Percentiles rank a stretch among this genome's conserved stretches.
These are phyloP conservation scores for Homalodisca vitripennis DNA, from an alignment of 1,140 invertebrate genomes.

Conservation along the genomic window DNA sequence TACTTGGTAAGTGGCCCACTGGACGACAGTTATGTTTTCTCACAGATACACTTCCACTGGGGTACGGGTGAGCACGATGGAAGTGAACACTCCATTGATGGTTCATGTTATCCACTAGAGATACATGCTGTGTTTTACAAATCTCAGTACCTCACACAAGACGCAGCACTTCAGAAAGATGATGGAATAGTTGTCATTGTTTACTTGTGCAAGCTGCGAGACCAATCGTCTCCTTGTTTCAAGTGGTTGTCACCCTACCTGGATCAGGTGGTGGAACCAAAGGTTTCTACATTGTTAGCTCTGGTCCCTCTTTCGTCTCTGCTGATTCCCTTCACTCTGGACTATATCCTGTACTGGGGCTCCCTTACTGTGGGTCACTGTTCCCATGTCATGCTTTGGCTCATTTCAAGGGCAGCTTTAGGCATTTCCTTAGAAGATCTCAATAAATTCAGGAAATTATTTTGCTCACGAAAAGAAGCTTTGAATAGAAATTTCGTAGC, in stretches of 20 bases:
- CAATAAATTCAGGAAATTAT: background rate
- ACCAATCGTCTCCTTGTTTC: no score
- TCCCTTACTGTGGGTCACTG: background rate
- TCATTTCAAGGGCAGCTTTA: background rate
- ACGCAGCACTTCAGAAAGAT: constrained; percentile 53
- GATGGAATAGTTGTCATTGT: constrained; percentile 58
- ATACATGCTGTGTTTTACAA: constrained; percentile 57
- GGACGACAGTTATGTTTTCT: constrained; percentile 61
- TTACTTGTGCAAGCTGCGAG: constrained; percentile 61
- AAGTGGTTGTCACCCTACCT: no score
- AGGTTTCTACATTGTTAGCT: no score
- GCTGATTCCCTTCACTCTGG: background rate
- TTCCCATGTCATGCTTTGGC: background rate
- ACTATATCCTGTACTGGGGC: background rate
- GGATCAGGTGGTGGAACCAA: no score
- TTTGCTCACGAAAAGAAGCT: background rate
- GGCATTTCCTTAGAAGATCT: background rate
- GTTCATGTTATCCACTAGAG: constrained; percentile 53
- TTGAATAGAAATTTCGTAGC: background rate
- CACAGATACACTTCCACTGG: constrained; percentile 82
- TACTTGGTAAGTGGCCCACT: constrained; percentile 61
- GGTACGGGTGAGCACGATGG: constrained; percentile 64
- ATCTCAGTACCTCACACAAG: constrained; percentile 55
- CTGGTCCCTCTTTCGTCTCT: no score
- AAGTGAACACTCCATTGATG: constrained; percentile 62